phyloP scores from a whole-genome alignment of 2,113 vertebrate species.

The Cranoglanis bouderius region DNA sequence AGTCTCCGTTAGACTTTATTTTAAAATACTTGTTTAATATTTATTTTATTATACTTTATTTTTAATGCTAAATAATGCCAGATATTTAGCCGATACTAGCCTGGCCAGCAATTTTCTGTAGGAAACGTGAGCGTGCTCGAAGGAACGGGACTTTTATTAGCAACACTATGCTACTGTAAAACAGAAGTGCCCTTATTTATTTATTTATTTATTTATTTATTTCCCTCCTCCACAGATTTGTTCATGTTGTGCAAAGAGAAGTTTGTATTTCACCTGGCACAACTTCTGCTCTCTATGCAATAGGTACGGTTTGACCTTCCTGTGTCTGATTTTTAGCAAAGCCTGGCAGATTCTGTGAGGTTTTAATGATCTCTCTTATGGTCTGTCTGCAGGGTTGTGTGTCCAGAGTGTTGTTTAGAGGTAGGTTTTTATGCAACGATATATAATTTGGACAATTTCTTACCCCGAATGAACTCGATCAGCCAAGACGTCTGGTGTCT shows the following conservation, averaged over 20 bases:
- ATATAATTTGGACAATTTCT: not conserved
- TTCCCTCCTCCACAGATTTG: slow-evolving; percentile 46
- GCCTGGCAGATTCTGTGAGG: no score
- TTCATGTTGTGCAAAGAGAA: slow-evolving; percentile 54
- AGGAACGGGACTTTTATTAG: not conserved
- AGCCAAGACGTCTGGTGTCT: not conserved
- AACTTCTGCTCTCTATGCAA: slow-evolving; percentile 55
- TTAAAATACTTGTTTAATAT: no score
- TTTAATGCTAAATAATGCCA: not conserved
- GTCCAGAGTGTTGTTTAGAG: slow-evolving; percentile 59
- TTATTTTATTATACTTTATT: not conserved
- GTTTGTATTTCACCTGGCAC: slow-evolving; percentile 62
- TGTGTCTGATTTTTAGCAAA: not conserved
- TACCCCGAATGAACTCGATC: not conserved
- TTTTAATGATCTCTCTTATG: not conserved
- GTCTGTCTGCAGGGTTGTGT: slow-evolving; percentile 51
- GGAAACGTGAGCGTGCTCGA: not conserved
- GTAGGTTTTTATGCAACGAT: slow-evolving; percentile 12
- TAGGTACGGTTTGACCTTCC: slow-evolving; percentile 36
- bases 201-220: not conserved
- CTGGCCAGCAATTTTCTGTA: not conserved
- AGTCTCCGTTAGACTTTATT: not conserved
- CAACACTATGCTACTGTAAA: not conserved
- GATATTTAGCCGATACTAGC: not conserved
- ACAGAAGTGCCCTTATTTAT: not conserved